Percentiles rank a stretch among this genome's conserved stretches.
Evolutionary conservation across 2,113 vertebrate genomes (phyloP).

Genomic region (Marcusenius ussheri): DNA sequence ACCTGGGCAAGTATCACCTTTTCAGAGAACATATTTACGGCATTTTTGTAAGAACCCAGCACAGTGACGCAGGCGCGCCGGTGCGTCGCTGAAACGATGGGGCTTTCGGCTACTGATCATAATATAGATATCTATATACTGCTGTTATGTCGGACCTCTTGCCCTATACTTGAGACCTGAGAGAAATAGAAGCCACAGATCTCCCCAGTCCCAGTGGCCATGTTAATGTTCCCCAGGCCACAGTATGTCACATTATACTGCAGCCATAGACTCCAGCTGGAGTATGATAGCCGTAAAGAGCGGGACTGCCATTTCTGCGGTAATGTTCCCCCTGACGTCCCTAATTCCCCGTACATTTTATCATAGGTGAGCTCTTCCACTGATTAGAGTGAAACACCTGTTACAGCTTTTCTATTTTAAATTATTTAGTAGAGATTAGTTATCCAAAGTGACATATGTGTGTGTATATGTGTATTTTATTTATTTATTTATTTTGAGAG

Average conservation of each 20-base stretch:
- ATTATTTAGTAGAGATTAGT: background rate
- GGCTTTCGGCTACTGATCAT: background rate
- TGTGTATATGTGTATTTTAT: too few species aligned
- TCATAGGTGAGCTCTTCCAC: slow-evolving; percentile 8
- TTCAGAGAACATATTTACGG: background rate
- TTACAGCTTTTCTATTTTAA: background rate
- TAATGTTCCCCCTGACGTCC: background rate
- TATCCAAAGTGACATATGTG: background rate
- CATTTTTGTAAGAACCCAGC: background rate
- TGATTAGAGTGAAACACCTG: background rate
- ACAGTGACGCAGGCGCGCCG: background rate
- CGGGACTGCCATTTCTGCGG: background rate
- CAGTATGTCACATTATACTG: slow-evolving; percentile 28
- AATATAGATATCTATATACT: background rate
- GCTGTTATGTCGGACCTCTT: background rate
- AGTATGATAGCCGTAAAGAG: slow-evolving; percentile 34
- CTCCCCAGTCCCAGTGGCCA: slow-evolving; percentile 13
- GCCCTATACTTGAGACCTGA: background rate
- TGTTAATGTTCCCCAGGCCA: slow-evolving; percentile 28
- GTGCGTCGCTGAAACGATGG: background rate
- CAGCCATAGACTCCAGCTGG: slow-evolving; percentile 28
- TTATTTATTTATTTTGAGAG: background rate
- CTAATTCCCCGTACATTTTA: background rate
- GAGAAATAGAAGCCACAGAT: background rate
- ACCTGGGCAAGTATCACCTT: background rate